A percentile compares a stretch with the other conserved stretches of the same genome.
Evolutionary conservation across 2,888 invertebrate genomes (phyloP).

Genomic region (Acanthosepion pharaonis): DNA sequence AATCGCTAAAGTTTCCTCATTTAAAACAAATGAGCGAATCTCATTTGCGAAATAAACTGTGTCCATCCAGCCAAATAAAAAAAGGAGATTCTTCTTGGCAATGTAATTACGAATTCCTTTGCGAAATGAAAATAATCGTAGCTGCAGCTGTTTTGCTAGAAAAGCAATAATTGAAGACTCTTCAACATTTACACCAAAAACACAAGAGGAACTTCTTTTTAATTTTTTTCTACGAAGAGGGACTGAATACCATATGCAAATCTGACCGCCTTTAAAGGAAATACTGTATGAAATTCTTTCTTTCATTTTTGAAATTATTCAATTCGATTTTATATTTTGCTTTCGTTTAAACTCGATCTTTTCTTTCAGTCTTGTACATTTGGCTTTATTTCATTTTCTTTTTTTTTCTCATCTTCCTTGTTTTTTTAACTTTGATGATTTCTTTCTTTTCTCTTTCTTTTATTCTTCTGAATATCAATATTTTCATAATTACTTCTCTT

Average conservation of each 20-base stretch:
- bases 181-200: background rate
- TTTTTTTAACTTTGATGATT: background rate
- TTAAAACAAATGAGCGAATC: background rate
- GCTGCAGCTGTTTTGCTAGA: background rate
- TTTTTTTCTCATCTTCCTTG: background rate
- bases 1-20: background rate
- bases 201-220: background rate
- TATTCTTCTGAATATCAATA: too few relatives aligned
- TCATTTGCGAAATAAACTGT: background rate
- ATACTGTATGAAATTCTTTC: too few relatives aligned
- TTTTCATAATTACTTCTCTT: background rate
- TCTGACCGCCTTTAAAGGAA: background rate
- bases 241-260: background rate
- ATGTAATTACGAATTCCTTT: background rate
- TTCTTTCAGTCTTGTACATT: background rate
- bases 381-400: background rate
- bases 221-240: background rate
- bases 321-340: background rate
- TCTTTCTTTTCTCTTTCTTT: background rate
- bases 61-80: background rate
- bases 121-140: background rate
- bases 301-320: too few relatives aligned
- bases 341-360: background rate
- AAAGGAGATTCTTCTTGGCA: background rate
- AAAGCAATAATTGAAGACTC: background rate